Conservation (phyloP, 2,113 vertebrate genomes). For the Platycercus adscitus region DNA sequence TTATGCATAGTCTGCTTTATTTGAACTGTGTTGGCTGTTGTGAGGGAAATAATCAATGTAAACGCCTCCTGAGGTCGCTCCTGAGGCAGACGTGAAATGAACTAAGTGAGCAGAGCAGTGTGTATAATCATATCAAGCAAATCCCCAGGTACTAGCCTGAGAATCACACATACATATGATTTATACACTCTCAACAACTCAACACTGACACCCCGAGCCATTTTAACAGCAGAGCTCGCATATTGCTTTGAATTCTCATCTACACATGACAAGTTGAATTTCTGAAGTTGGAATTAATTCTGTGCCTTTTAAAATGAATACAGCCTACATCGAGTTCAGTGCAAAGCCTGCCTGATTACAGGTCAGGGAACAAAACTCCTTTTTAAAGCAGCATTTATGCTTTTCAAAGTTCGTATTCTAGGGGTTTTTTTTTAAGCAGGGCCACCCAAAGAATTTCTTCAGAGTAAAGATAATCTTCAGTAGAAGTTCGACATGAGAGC, state of each 20-base stretch:
- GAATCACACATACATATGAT: constrained; percentile 59
- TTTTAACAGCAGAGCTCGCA: constrained; percentile 52
- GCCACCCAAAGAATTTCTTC: neutral
- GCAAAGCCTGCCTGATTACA: neutral
- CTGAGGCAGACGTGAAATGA: constrained; percentile 66
- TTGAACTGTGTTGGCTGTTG: constrained; percentile 66
- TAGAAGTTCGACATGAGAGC: neutral
- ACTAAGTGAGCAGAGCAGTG: constrained; percentile 63
- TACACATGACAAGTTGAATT: neutral
- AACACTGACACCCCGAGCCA: constrained; percentile 69
- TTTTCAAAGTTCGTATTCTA: neutral
- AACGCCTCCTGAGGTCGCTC: constrained; percentile 64
- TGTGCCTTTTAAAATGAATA: neutral
- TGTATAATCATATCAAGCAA: constrained; percentile 66
- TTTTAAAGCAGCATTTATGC: neutral
- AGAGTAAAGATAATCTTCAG: neutral
- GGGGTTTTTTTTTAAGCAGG: neutral
- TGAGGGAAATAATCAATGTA: constrained; percentile 67
- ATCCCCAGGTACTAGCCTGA: constrained; percentile 47
- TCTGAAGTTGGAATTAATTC: constrained; percentile 9
- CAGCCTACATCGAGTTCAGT: neutral
- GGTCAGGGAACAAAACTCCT: neutral
- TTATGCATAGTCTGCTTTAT: constrained; percentile 75
- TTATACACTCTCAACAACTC: constrained; percentile 65
- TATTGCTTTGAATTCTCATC: constrained; percentile 11